phyloP scores from a whole-genome alignment of 2,113 vertebrate species.

The Trinectes maculatus region DNA sequence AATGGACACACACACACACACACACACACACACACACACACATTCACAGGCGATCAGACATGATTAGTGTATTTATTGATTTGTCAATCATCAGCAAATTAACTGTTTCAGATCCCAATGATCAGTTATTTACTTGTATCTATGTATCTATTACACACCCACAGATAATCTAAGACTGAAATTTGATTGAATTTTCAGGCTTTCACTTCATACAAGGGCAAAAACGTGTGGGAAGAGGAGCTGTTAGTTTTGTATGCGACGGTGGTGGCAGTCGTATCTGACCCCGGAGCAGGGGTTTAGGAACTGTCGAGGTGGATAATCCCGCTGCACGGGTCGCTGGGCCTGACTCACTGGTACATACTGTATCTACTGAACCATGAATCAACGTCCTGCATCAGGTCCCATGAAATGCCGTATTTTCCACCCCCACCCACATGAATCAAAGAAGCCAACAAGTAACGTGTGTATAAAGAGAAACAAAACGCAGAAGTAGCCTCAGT shows the following conservation, averaged over 20 bases:
- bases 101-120: background rate
- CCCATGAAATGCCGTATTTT: background rate
- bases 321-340: conserved; percentile 13
- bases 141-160: too few species aligned
- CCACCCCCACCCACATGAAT: background rate
- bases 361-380: conserved; percentile 16
- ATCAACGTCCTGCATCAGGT: conserved; percentile 4
- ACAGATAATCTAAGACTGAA: background rate
- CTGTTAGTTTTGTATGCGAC: background rate
- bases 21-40: conserved; percentile 5
- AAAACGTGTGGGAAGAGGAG: too few species aligned
- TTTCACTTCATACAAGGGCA: too few species aligned
- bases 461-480: conserved; percentile 18
- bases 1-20: conserved; percentile 40
- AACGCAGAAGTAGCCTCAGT: conserved; percentile 1
- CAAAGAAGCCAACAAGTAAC: background rate
- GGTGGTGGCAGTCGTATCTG: background rate
- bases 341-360: conserved; percentile 36
- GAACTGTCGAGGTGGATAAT: conserved; percentile 33
- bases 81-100: background rate
- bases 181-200: too few species aligned
- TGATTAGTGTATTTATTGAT: conserved; percentile 10
- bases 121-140: background rate
- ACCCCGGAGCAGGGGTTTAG: conserved; percentile 7
- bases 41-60: too few species aligned